A percentile compares a stretch with the other conserved stretches of the same genome.
phyloP scores from a whole-genome alignment of 2,888 invertebrate species.

The Lasioglossum morio region DNA sequence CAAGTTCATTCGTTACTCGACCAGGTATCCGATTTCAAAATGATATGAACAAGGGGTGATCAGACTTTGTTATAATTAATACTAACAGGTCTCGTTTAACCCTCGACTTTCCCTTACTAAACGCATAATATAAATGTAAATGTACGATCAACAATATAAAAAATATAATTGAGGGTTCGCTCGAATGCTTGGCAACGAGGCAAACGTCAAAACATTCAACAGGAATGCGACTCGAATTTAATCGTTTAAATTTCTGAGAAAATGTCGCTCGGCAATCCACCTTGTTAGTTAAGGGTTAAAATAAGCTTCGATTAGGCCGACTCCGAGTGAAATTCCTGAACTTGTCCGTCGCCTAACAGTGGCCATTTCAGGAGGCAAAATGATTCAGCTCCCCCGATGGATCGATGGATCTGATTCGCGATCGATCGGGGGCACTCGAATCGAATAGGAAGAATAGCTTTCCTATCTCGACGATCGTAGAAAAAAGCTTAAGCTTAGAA shows the following conservation, averaged over 20 bases:
- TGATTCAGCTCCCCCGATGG: slow-evolving; percentile 2
- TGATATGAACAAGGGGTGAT: neutral
- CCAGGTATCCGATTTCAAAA: neutral
- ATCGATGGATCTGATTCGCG: slow-evolving; percentile 23
- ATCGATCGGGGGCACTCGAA: slow-evolving; percentile 47
- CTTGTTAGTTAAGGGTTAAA: neutral
- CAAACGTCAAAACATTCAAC: neutral
- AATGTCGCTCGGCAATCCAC: neutral
- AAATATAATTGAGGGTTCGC: neutral
- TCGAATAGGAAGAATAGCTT: neutral
- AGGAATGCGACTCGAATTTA: too few species aligned
- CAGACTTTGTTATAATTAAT: neutral
- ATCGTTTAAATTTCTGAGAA: neutral
- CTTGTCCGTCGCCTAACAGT: neutral
- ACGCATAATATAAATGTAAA: neutral
- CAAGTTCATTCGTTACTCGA: neutral
- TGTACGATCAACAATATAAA: neutral
- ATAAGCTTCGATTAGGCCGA: neutral
- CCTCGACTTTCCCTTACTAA: neutral
- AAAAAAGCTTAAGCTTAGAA: slow-evolving; percentile 70
- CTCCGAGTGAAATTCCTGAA: neutral
- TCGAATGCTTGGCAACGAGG: neutral
- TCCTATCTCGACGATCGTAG: slow-evolving; percentile 38
- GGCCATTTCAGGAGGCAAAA: slow-evolving; percentile 16
- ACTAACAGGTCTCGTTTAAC: neutral